A percentile compares a stretch with the other conserved stretches of the same genome.
phyloP scores from a whole-genome alignment of 2,113 vertebrate species.

The Phyllostomus discolor region DNA sequence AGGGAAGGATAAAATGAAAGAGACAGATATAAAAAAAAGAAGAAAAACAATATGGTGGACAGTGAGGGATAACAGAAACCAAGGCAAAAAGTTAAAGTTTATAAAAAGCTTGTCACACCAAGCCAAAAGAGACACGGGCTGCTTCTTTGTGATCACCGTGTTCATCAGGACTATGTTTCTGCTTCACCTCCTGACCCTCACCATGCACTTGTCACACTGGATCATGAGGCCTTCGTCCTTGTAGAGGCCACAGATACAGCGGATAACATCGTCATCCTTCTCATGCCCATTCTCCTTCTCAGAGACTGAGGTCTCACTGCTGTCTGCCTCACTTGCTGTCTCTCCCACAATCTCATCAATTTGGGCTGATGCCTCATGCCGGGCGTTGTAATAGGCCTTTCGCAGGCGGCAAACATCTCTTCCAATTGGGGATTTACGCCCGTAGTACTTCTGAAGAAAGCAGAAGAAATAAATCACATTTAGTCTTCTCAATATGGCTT shows the following conservation, averaged over 20 bases:
- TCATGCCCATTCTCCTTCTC: slow-evolving; percentile 83
- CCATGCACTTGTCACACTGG: slow-evolving; percentile 99
- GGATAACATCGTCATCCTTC: slow-evolving; percentile 94
- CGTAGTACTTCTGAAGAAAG: slow-evolving; percentile 92
- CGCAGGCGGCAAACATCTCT: slow-evolving; percentile 93
- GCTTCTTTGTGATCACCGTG: neutral
- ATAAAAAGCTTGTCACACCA: neutral
- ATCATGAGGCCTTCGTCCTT: slow-evolving; percentile 99
- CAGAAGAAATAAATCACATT: neutral
- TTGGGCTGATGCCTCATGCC: slow-evolving; percentile 93
- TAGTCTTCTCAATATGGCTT: neutral
- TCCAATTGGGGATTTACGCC: slow-evolving; percentile 93
- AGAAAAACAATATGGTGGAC: neutral
- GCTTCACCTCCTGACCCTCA: slow-evolving; percentile 20
- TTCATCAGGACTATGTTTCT: neutral
- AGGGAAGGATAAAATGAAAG: neutral
- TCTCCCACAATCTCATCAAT: slow-evolving; percentile 99
- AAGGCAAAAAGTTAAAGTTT: neutral
- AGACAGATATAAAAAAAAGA: neutral
- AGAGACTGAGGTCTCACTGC: slow-evolving; percentile 90
- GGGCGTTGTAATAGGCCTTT: slow-evolving; percentile 94
- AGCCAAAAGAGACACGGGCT: neutral
- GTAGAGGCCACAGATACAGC: slow-evolving; percentile 98
- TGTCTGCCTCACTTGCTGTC: slow-evolving; percentile 96
- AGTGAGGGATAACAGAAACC: neutral